Evolutionary conservation across 1,140 invertebrate genomes (phyloP).

Genomic region (Drosophila sucinea): DNA sequence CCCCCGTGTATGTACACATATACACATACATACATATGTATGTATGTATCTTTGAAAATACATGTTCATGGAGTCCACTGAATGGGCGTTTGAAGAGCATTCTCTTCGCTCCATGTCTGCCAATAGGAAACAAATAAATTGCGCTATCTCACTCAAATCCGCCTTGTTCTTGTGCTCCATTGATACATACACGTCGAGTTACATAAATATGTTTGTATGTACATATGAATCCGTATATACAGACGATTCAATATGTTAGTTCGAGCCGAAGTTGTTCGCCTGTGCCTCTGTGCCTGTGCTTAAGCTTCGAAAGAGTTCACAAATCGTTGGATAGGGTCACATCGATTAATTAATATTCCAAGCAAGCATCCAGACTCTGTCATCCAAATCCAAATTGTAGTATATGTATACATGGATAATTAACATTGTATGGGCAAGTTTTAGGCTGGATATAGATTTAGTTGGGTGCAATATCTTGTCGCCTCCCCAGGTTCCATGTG

Average conservation of each 20-base stretch:
- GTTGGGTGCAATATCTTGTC: background rate
- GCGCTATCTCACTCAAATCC: slow-evolving; percentile 34
- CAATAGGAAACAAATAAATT: slow-evolving; percentile 41
- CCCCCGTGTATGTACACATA: background rate
- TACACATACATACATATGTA: background rate
- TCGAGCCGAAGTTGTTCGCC: background rate
- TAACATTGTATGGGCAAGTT: background rate
- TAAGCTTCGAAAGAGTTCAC: background rate
- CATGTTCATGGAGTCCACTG: background rate
- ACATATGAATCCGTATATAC: background rate
- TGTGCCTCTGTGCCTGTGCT: background rate
- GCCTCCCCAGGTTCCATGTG: slow-evolving; percentile 6
- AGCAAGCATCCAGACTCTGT: background rate
- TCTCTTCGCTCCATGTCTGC: slow-evolving; percentile 29
- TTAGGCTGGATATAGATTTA: background rate
- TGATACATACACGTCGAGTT: background rate
- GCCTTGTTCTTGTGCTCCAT: slow-evolving; percentile 15
- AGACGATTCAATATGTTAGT: background rate
- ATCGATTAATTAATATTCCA: background rate
- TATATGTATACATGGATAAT: background rate
- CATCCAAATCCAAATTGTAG: background rate
- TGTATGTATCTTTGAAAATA: slow-evolving; percentile 6
- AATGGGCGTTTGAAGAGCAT: slow-evolving; percentile 21
- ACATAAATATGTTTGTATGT: background rate
- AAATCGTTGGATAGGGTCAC: background rate